Evolutionary conservation across 2,888 invertebrate genomes (phyloP), one percentile per base, ranked within the genome.

Genomic region (Cryptus armator): DNA sequence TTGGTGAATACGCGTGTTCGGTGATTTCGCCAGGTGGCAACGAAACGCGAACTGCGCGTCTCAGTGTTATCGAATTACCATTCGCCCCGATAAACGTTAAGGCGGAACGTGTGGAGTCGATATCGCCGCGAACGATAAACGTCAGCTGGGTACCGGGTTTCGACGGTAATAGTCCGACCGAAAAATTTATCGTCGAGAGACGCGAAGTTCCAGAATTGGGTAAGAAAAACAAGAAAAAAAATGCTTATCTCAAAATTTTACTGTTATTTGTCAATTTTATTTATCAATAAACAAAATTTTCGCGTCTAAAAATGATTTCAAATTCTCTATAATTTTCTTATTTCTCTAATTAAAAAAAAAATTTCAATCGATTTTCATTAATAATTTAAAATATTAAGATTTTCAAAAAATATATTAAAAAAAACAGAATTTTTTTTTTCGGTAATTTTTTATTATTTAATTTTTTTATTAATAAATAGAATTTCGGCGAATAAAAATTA

Each of bases 141-240:
- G 96, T 99, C 3, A 97, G 97, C 24, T 99, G 99, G 99, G 97
- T 97, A 12, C 97, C 98, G 0, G 98, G 98, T 43, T 99, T 99
- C 94, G 98, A 99, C 94, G 99, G 99, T 78, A 99, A 99, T 94
- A 98, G 98, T 91, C 98, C 98, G 10, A 97, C 99, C 82, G 96
- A 97, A 90, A 98, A 98, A 92, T 99, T 97, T 93, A 98, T 98
- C 87, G 96, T 99, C 77, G 98, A 99, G 93, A 97, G 97, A 93
- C 96, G 98, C 86, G 97, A 98, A 90, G 97, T 99, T 37, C 97
- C 98, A 1, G 97, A 97, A 93, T 95, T 97, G 88, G 98, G 98
- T 98, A 94, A 95, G 95, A 93, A 9, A 37, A 37, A 37, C 1
- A 37, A 37, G 2, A 5, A 37, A 5, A 9, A 37, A 37, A 37